A percentile compares a stretch with the other conserved stretches of the same genome.
Conservation (phyloP, 2,113 vertebrate species). For the Pomatorhinus ruficollis region DNA sequence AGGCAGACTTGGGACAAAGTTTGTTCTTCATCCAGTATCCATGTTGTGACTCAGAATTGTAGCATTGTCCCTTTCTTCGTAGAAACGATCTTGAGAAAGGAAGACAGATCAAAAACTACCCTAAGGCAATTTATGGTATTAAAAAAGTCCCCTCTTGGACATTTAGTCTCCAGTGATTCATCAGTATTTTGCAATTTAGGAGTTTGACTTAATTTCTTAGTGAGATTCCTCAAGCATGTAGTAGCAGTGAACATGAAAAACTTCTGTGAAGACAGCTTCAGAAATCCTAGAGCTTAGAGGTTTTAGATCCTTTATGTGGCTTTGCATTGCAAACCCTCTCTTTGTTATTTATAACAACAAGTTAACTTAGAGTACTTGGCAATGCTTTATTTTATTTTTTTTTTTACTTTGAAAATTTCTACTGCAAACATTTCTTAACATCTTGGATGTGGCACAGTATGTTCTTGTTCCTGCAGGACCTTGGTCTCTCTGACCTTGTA, state of each 20-base stretch:
- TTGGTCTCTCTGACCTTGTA: neutral
- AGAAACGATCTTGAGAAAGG: neutral
- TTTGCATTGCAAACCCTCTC: neutral
- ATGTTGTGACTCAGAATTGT: neutral
- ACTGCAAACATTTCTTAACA: neutral
- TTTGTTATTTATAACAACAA: neutral
- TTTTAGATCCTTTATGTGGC: neutral
- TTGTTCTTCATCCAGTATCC: neutral
- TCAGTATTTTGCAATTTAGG: neutral
- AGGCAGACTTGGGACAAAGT: neutral
- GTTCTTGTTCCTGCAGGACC: neutral
- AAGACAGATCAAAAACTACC: neutral
- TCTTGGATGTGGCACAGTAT: accelerated
- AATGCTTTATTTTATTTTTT: neutral
- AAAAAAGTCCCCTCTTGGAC: neutral
- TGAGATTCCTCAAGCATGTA: neutral
- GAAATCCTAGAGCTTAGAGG: neutral
- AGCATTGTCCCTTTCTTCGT: accelerated
- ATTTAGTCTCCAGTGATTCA: neutral
- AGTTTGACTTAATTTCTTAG: neutral
- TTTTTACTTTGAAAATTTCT: neutral
- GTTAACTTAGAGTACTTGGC: neutral
- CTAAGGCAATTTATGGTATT: neutral
- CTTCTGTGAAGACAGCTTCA: neutral
- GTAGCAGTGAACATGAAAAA: neutral